Conservation (phyloP, 2,888 invertebrate species). For the Spilarctia lutea region DNA sequence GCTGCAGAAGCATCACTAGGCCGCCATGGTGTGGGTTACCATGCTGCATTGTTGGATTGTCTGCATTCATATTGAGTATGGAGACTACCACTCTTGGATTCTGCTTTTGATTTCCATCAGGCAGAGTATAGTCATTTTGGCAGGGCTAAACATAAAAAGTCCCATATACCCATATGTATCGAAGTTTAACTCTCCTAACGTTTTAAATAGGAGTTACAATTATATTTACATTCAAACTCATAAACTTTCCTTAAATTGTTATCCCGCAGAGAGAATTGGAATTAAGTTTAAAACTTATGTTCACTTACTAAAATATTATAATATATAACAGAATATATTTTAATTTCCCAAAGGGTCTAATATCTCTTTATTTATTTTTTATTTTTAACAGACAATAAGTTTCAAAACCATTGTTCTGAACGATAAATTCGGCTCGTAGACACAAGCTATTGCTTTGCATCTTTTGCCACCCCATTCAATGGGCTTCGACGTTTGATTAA, state of each 20-base stretch:
- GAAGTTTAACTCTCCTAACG: too few species aligned
- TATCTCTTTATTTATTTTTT: conserved; percentile 25
- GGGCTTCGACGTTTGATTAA: conserved; percentile 81
- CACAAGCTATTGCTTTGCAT: conserved; percentile 77
- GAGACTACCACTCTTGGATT: too few species aligned
- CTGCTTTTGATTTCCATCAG: too few species aligned
- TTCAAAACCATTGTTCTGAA: conserved; percentile 58
- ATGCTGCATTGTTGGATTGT: too few species aligned
- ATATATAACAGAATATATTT: background rate
- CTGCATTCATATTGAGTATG: too few species aligned
- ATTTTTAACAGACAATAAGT: conserved; percentile 46
- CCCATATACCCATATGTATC: too few species aligned
- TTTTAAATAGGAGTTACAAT: background rate
- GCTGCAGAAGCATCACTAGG: too few species aligned
- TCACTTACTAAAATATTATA: background rate
- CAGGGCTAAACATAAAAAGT: too few species aligned
- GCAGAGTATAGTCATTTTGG: too few species aligned
- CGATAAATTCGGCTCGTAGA: conserved; percentile 71
- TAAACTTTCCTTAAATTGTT: background rate
- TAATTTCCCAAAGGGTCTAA: conserved; percentile 26
- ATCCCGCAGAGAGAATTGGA: background rate
- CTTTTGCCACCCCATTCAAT: conserved; percentile 82
- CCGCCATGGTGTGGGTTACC: too few species aligned
- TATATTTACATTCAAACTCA: background rate
- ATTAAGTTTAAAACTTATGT: background rate